Evolutionary conservation across 2,888 invertebrate species (phyloP).

Genomic region (Acleris laterana): DNA sequence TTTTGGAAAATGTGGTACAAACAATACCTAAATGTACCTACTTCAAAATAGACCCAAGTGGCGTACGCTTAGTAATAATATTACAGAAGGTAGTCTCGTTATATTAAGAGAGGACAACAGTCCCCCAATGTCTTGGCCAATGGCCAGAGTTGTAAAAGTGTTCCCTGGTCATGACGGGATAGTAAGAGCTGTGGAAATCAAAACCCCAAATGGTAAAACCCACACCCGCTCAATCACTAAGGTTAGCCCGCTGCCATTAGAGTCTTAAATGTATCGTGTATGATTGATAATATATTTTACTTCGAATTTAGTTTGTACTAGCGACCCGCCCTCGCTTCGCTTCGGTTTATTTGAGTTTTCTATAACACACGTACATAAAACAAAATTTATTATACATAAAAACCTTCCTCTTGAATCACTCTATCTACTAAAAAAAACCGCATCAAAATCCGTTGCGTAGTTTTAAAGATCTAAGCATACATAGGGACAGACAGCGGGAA

Average conservation of each 20-base stretch:
- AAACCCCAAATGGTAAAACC: constrained; percentile 28
- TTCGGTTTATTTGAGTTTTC: too few species aligned
- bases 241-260: constrained; percentile 29
- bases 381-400: too few species aligned
- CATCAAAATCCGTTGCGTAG: too few species aligned
- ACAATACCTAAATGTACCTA: constrained; percentile 31
- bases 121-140: constrained; percentile 24
- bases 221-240: constrained; percentile 18
- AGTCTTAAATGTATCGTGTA: background rate
- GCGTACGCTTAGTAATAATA: constrained; percentile 11
- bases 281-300: too few species aligned
- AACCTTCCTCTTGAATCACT: too few species aligned
- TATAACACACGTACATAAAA: too few species aligned
- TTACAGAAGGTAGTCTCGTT: constrained; percentile 25
- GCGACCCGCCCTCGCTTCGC: too few species aligned
- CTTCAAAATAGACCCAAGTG: constrained; percentile 34
- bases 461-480: too few species aligned
- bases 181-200: constrained; percentile 36
- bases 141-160: constrained; percentile 35
- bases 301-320: too few species aligned
- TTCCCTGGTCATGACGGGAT: constrained; percentile 30
- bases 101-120: constrained; percentile 36
- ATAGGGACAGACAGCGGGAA: too few species aligned
- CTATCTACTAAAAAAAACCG: too few species aligned
- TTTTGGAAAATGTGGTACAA: constrained; percentile 18